These are phyloP conservation scores for Dreissena polymorpha DNA, from an alignment of 1,140 invertebrate species.

Conservation along the genomic window DNA sequence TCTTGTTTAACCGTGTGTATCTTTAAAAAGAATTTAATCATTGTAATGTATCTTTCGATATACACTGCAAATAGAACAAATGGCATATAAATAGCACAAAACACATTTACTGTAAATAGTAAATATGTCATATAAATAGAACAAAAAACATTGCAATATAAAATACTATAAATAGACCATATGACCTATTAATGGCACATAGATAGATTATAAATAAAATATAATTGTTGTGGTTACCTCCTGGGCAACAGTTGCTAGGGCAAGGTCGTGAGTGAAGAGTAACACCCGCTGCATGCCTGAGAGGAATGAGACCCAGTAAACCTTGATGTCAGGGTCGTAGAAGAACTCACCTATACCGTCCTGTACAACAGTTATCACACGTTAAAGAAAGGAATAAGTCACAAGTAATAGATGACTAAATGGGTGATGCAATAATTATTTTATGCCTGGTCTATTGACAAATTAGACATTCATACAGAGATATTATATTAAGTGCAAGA, in stretches of 20 bases:
- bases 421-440: too few species aligned
- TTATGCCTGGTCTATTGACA: too few species aligned
- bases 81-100: not conserved
- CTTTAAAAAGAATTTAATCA: too few species aligned
- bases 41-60: too few species aligned
- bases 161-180: too few species aligned
- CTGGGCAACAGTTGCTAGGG: slow-evolving; percentile 89
- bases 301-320: slow-evolving; percentile 94
- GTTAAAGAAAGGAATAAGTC: not conserved
- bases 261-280: slow-evolving; percentile 89
- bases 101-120: not conserved
- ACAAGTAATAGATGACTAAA: not conserved
- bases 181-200: too few species aligned
- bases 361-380: slow-evolving; percentile 80
- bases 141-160: too few species aligned
- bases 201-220: not conserved
- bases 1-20: too few species aligned
- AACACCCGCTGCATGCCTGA: slow-evolving; percentile 96
- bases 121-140: too few species aligned
- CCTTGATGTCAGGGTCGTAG: slow-evolving; percentile 74
- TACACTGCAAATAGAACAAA: not conserved
- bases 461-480: too few species aligned
- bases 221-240: slow-evolving; percentile 63
- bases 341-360: slow-evolving; percentile 83
- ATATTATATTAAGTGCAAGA: too few species aligned